phyloP scores from a whole-genome alignment of 2,888 invertebrate genomes.

The Podabrus alpinus region DNA sequence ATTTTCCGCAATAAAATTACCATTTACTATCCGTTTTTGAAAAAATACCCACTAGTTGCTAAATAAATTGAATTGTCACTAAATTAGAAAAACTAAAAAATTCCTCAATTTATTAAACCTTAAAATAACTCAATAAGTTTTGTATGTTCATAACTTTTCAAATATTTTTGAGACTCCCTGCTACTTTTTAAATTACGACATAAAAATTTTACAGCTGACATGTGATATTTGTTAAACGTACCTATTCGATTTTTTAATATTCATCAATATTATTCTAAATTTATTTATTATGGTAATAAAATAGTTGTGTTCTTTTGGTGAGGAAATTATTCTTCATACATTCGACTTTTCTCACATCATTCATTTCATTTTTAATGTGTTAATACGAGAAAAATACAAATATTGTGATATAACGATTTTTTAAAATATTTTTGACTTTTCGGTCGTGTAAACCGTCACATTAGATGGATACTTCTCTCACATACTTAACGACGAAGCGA shows the following conservation, averaged over 20 bases:
- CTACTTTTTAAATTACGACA: constrained; percentile 3
- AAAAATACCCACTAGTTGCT: background rate
- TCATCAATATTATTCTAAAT: background rate
- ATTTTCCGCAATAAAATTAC: background rate
- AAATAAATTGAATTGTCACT: background rate
- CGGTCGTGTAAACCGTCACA: no score
- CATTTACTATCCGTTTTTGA: background rate
- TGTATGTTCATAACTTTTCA: background rate
- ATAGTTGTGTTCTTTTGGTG: background rate
- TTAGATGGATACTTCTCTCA: no score
- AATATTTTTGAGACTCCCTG: constrained; percentile 1
- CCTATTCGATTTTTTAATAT: background rate
- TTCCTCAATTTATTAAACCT: background rate
- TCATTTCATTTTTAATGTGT: no score
- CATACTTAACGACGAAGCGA: no score
- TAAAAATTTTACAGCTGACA: background rate
- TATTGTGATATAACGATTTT: no score
- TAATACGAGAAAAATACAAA: no score
- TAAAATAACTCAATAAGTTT: background rate
- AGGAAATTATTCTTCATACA: background rate
- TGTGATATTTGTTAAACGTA: background rate
- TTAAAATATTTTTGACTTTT: no score
- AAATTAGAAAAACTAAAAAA: background rate
- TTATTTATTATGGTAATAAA: constrained; percentile 1
- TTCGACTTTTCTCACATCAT: background rate